Evolutionary conservation across 2,888 invertebrate species (phyloP).

Genomic region (Andrena bicolor): DNA sequence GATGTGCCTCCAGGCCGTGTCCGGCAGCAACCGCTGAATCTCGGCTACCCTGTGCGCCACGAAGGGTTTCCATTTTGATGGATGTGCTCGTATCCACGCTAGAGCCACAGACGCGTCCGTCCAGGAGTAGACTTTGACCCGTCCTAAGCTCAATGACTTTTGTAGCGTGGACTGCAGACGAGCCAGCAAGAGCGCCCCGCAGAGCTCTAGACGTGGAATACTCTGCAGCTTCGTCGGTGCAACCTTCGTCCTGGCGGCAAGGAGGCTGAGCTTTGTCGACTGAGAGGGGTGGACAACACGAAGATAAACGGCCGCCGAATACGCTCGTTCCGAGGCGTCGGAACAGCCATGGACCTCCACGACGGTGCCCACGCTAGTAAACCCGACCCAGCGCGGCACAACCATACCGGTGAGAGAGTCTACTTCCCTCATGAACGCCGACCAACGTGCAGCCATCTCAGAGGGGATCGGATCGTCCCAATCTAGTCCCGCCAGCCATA

Average conservation of each 20-base stretch:
- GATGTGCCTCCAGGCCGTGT: conserved; percentile 6
- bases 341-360: not conserved
- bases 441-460: not conserved
- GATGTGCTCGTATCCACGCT: conserved; percentile 7
- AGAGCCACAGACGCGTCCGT: conserved; percentile 3
- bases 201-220: conserved; percentile 16
- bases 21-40: conserved; percentile 2
- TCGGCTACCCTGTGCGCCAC: conserved; percentile 19
- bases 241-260: not conserved
- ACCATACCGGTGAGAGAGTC: not conserved
- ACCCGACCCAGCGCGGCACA: not conserved
- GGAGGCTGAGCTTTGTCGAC: not conserved
- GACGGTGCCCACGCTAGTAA: not conserved
- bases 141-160: not conserved
- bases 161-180: not conserved
- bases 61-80: conserved; percentile 13
- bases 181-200: conserved; percentile 4
- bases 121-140: not conserved
- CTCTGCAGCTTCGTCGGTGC: conserved; percentile 4
- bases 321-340: not conserved
- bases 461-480: conserved; percentile 1
- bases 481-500: not conserved
- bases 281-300: not conserved
- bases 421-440: not conserved
- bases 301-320: not conserved